These are phyloP conservation scores for Epsilonema sp. DNA, from an alignment of 2,888 invertebrate species.

Conservation along the genomic window DNA sequence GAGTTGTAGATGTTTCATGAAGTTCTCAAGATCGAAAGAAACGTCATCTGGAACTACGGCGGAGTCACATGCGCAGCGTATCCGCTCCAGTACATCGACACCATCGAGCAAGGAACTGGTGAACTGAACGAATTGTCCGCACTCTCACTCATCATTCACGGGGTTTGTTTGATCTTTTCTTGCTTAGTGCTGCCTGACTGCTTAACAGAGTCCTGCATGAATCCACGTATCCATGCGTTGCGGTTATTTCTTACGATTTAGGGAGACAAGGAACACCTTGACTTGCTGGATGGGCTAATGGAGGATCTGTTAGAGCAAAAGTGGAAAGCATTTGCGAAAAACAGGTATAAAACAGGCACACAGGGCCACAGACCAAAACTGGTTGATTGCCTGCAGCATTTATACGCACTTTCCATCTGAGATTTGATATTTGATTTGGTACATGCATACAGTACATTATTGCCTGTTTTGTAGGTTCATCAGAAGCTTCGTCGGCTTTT, in stretches of 20 bases:
- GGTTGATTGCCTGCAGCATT: too few relatives aligned
- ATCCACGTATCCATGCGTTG: too few relatives aligned
- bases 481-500: conserved; percentile 58
- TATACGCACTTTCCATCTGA: too few relatives aligned
- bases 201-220: background rate
- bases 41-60: conserved; percentile 92
- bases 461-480: conserved; percentile 18
- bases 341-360: too few relatives aligned
- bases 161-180: conserved; percentile 50
- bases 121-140: conserved; percentile 86
- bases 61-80: conserved; percentile 85
- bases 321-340: conserved; percentile 91
- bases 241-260: conserved; percentile 33
- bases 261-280: conserved; percentile 84
- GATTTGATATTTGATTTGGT: too few relatives aligned
- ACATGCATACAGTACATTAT: too few relatives aligned
- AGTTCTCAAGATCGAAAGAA: conserved; percentile 78
- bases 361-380: too few relatives aligned
- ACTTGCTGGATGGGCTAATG: conserved; percentile 75
- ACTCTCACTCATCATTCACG: conserved; percentile 82
- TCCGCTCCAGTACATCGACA: conserved; percentile 76
- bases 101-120: conserved; percentile 71
- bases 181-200: too few relatives aligned
- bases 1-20: conserved; percentile 62
- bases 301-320: conserved; percentile 83